Base-by-base conservation (phyloP, 2,113 vertebrate species). In the Thunnus thynnus region DNA sequence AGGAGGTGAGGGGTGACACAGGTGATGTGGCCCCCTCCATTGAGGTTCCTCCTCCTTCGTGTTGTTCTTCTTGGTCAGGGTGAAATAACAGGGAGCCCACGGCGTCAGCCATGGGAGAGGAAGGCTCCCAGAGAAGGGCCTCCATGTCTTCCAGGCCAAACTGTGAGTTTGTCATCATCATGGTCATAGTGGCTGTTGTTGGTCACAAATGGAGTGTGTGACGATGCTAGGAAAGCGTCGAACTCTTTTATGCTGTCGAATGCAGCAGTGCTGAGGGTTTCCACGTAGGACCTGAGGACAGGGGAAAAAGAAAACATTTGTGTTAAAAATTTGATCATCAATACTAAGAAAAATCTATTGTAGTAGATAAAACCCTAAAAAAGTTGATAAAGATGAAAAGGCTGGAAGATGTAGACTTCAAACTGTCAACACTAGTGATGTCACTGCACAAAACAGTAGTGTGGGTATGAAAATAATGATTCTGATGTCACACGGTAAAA, bases 51-150 rank as follows among this genome's bases (percentile, higher is more conserved):
- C 90, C 86, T 90, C 89, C 86, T 74, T 87, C 56, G 63, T 75
- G 85, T 57, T 64, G 68, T 73, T 93, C 89, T 79, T 85, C 76
- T 82, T 51, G 88, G 55, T 93, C 92, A 90, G 82, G 57, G 83
- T 56, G 54, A 89, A 96, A 93, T 80, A 96, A 90, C 27, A 95
- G 91, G 77, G 86, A 76, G 93, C 94, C 88, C 41, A 89, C 46
- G 74, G 82, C 73, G 79, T 99, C 97, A 98, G 95, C 98, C 97
- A 93, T 98, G 97, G 94, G 98, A 97, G 93, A 97, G 96, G 96
- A 96, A 96, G 95, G 96, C 74, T 72, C 93, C 91, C 90, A 96
- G 88, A 97, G 95, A 94, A 97, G 96, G 96, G 90, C 93, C 90
- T 95, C 93, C 66, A 93, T 96, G 95, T 95, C 96, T 95, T 96